Evolutionary conservation across 2,888 invertebrate species (phyloP).

Genomic region (Atethmia centrago): DNA sequence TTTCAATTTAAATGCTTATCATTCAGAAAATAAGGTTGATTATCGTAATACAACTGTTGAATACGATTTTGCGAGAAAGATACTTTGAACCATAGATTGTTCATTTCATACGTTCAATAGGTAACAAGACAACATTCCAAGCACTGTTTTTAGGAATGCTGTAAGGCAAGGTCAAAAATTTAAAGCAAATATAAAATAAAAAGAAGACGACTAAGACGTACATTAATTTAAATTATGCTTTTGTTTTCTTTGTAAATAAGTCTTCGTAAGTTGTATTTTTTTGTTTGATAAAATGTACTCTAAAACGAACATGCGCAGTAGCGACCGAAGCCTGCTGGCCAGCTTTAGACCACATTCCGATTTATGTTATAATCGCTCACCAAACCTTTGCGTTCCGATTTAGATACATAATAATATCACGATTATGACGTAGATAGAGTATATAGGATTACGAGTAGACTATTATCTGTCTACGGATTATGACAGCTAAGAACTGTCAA

Average conservation of each 20-base stretch:
- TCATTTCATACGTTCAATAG: slow-evolving; percentile 39
- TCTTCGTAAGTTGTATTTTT: neutral
- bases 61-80: slow-evolving; percentile 53
- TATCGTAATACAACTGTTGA: slow-evolving; percentile 28
- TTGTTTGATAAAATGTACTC: neutral
- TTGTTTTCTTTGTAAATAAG: neutral
- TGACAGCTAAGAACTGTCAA: no score
- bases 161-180: neutral
- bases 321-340: no score
- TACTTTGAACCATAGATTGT: slow-evolving; percentile 73
- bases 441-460: no score
- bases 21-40: slow-evolving; percentile 54
- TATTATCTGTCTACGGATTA: no score
- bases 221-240: neutral
- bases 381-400: no score
- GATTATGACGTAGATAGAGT: no score
- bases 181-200: neutral
- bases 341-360: no score
- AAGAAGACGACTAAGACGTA: neutral
- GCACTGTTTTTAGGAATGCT: neutral
- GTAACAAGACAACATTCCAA: neutral
- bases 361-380: no score
- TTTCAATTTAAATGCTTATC: slow-evolving; percentile 27
- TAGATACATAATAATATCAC: no score
- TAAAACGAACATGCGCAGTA: slow-evolving; percentile 40